Evolutionary conservation across 2,888 invertebrate species (phyloP), one percentile per base, ranked within the genome.

Genomic region (Lasioglossum oenotherae): DNA sequence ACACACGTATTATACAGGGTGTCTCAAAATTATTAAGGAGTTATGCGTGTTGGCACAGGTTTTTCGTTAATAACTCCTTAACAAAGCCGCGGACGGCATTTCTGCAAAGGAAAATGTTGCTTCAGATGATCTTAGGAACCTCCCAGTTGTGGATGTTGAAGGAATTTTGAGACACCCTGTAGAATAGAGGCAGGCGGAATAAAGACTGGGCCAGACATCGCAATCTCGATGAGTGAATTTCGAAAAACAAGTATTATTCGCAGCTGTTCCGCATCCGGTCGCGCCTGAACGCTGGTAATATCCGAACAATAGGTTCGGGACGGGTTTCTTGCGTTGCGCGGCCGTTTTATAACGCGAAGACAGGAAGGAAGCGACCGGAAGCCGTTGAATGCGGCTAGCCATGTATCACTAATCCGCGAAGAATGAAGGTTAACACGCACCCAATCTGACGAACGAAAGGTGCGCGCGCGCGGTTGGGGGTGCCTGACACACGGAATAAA

Each of bases 391-490:
- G 86, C 84, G 38, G 74, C 82, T 86, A 85, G 81, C 89, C 89
- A 74, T 84, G 89, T 88, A 87, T 87, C 82, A 89, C 89, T 90
- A 89, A 90, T 84, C 74, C 77, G 81, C 69, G 74, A 81, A 90
- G 90, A 90, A 90, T 90, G 89, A 84, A 85, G 82, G 87, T 90
- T 85, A 80, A 81, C 84, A 60, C 78, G 78, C 71, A 27, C 69
- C 74, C 71, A 53, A 80, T 78, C 57, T 57, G 69, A 64, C 72
- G 53, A 84, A 82, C 71, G 80, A 74, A 78, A 79, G 23, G 19
- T 19, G 49, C 49, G 49, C 49, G 49, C 49, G 49, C 23, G 49
- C 1, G 2, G 19, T 49, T 19, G 5, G 71, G 31, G 14, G 44
- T 14, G 67, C 67, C 78, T 75, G 83, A 75, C 82, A 75, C 27